Evolutionary conservation across 2,888 invertebrate species (phyloP).

Genomic region (Dromius quadrimaculatus): DNA sequence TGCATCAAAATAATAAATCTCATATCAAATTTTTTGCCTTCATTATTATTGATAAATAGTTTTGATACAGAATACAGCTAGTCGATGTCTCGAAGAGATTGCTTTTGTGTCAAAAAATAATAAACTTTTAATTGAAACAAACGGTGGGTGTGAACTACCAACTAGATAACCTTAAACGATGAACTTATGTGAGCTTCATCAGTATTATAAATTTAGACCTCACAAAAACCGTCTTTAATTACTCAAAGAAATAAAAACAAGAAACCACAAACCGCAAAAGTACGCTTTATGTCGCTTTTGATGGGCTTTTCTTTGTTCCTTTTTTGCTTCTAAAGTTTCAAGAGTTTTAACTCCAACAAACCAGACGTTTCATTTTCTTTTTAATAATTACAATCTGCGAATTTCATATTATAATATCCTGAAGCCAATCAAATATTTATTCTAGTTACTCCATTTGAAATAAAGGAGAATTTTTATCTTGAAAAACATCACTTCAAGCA

Average conservation of each 20-base stretch:
- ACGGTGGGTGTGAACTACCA: conserved; percentile 24
- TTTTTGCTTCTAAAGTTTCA: conserved; percentile 28
- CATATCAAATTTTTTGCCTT: too few species aligned
- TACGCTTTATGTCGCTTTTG: conserved; percentile 43
- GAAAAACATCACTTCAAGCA: neutral
- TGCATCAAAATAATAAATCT: too few species aligned
- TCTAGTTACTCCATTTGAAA: conserved; percentile 11
- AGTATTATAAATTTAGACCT: conserved; percentile 51
- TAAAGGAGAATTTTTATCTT: conserved; percentile 17
- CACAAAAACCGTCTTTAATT: conserved; percentile 48
- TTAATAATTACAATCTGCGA: conserved; percentile 25
- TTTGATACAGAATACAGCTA: too few species aligned
- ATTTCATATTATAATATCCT: conserved; percentile 21
- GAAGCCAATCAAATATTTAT: conserved; percentile 22
- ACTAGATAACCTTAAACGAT: conserved; percentile 49
- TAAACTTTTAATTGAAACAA: conserved; percentile 50
- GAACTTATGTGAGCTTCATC: conserved; percentile 51
- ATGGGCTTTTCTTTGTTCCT: conserved; percentile 33
- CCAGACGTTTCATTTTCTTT: conserved; percentile 30
- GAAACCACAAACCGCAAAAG: conserved; percentile 34
- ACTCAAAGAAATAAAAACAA: conserved; percentile 43
- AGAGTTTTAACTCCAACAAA: conserved; percentile 11
- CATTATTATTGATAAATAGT: too few species aligned
- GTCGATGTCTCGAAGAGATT: too few species aligned
- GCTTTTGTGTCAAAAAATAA: conserved; percentile 15